Evolutionary conservation across 2,888 invertebrate species (phyloP).

Genomic region (Chrysolina oricalcia): DNA sequence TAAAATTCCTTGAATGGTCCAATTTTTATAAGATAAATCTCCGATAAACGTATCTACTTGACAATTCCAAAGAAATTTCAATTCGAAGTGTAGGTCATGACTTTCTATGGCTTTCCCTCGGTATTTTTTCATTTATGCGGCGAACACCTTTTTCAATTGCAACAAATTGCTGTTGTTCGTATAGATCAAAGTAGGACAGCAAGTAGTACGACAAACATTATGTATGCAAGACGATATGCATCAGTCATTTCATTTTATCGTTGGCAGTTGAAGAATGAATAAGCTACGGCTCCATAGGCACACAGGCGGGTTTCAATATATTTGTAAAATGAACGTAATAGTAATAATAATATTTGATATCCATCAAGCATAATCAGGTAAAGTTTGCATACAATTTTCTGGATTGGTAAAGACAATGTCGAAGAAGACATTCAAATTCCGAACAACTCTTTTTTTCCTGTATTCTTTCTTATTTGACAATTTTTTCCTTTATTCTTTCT

Average conservation of each 20-base stretch:
- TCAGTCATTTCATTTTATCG: conserved; percentile 24
- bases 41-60: background rate
- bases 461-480: too few relatives aligned
- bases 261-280: background rate
- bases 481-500: too few relatives aligned
- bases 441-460: too few relatives aligned
- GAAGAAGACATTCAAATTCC: too few relatives aligned
- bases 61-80: conserved; percentile 35
- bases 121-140: conserved; percentile 34
- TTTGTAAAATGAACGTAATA: too few relatives aligned
- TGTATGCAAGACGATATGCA: conserved; percentile 32
- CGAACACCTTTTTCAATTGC: conserved; percentile 39
- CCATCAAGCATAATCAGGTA: too few relatives aligned
- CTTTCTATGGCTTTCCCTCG: conserved; percentile 42
- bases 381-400: too few relatives aligned
- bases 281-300: background rate
- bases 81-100: conserved; percentile 34
- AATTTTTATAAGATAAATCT: background rate
- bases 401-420: too few relatives aligned
- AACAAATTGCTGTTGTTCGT: conserved; percentile 40
- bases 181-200: conserved; percentile 38
- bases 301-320: conserved; percentile 23
- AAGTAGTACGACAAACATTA: conserved; percentile 36
- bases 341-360: too few relatives aligned
- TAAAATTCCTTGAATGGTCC: background rate